Conservation (phyloP, 2,888 invertebrate genomes). For the Chrysolina americana region DNA sequence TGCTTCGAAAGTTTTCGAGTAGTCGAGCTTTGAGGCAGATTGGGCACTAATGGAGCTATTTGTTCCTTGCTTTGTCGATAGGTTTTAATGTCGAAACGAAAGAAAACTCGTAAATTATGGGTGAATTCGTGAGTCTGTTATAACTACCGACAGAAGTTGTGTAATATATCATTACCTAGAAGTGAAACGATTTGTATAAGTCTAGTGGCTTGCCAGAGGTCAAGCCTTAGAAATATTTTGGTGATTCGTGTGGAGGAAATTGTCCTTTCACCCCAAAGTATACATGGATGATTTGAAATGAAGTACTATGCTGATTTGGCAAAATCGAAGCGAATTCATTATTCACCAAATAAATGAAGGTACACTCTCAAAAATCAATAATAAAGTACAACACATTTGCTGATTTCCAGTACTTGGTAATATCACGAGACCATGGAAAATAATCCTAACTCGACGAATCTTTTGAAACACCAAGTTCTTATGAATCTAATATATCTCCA, state of each 20-base stretch:
- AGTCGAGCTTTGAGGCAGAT: conserved; percentile 55
- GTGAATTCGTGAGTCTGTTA: conserved; percentile 5
- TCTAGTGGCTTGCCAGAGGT: not conserved
- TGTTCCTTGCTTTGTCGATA: conserved; percentile 45
- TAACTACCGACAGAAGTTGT: not conserved
- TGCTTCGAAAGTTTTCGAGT: conserved; percentile 59
- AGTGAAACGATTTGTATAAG: not conserved
- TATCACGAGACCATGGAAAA: no score
- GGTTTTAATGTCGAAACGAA: conserved; percentile 30
- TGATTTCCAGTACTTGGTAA: no score
- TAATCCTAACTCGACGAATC: no score
- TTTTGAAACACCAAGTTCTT: no score
- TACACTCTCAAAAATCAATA: no score
- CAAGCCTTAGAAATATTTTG: not conserved
- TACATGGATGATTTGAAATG: no score
- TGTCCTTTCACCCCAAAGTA: no score
- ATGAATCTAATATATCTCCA: no score
- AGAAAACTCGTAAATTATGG: conserved; percentile 14
- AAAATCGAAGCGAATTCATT: no score
- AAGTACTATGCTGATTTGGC: no score
- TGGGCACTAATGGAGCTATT: conserved; percentile 61
- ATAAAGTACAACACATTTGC: no score
- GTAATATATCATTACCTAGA: not conserved
- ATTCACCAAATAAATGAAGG: no score
- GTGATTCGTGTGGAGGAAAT: not conserved